Conservation (phyloP, 2,797 vertebrate genomes). For the Sebastes trivittatus region DNA sequence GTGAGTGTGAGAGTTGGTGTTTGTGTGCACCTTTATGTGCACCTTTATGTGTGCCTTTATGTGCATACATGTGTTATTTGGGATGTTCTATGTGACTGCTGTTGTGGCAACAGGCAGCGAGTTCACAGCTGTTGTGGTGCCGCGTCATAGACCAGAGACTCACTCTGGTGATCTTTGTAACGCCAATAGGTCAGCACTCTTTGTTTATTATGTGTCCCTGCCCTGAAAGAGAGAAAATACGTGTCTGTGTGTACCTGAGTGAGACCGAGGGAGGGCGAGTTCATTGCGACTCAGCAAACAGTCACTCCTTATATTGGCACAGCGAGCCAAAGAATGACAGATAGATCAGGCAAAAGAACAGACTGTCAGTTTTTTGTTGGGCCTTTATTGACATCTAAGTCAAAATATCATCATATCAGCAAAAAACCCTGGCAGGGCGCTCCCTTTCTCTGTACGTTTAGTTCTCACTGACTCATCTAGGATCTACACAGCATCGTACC, state of each 20-base stretch:
- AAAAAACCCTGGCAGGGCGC: neutral
- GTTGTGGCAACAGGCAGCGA: slow-evolving; percentile 65
- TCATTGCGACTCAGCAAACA: slow-evolving; percentile 7
- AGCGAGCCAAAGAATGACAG: neutral
- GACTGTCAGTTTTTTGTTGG: neutral
- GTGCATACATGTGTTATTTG: slow-evolving; percentile 38
- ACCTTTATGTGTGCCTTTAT: neutral
- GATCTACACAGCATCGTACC: neutral
- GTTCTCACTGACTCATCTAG: neutral
- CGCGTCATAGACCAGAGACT: slow-evolving; percentile 11
- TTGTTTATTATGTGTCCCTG: slow-evolving; percentile 52
- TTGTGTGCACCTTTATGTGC: neutral
- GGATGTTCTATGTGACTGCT: slow-evolving; percentile 24
- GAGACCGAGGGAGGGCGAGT: neutral
- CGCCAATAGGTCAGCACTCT: slow-evolving; percentile 51
- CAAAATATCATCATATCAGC: slow-evolving; percentile 6
- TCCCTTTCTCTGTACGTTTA: neutral
- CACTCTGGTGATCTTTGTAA: slow-evolving; percentile 51
- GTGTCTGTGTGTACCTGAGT: neutral
- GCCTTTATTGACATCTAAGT: slow-evolving; percentile 1
- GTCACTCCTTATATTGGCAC: slow-evolving; percentile 17
- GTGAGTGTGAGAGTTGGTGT: no score
- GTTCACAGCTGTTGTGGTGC: slow-evolving; percentile 42
- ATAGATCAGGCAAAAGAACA: slow-evolving; percentile 1
- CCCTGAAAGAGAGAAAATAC: slow-evolving; percentile 13